These are phyloP conservation scores for Rhipidura dahli DNA, from an alignment of 2,113 vertebrate genomes.

Conservation along the genomic window DNA sequence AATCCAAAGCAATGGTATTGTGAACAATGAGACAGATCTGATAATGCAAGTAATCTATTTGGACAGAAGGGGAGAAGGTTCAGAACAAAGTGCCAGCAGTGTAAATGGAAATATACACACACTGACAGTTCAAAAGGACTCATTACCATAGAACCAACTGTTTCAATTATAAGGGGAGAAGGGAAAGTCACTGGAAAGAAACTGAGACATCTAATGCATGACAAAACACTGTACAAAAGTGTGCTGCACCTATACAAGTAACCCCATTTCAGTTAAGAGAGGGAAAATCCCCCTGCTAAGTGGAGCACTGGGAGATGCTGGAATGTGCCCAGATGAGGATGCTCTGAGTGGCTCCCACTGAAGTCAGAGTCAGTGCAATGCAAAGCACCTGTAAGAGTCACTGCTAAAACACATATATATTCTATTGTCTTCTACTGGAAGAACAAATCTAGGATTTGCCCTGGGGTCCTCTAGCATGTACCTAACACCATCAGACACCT, in stretches of 20 bases:
- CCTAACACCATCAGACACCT: not conserved
- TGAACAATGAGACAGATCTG: slow-evolving; percentile 21
- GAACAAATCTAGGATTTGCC: not conserved
- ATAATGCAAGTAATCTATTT: slow-evolving; percentile 38
- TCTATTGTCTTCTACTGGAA: not conserved
- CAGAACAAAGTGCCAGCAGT: slow-evolving; percentile 34
- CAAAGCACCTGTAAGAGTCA: not conserved
- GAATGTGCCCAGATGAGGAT: not conserved
- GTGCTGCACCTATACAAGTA: not conserved
- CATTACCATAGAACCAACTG: slow-evolving; percentile 40
- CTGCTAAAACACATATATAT: not conserved
- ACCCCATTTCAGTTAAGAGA: not conserved
- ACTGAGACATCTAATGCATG: not conserved
- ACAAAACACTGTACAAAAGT: not conserved
- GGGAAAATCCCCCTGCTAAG: fast-evolving
- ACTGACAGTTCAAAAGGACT: slow-evolving; percentile 41
- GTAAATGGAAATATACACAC: slow-evolving; percentile 44
- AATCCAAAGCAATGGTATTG: not conserved
- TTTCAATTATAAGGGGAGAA: slow-evolving; percentile 6
- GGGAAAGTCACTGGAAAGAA: slow-evolving; percentile 2
- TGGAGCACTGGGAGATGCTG: not conserved
- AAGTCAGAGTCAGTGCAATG: not conserved
- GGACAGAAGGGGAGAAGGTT: slow-evolving; percentile 46
- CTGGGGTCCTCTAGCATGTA: not conserved
- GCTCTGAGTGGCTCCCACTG: not conserved